These are phyloP conservation scores for Micrastur ruficollis DNA, from an alignment of 2,797 vertebrate genomes.

Conservation along the genomic window DNA sequence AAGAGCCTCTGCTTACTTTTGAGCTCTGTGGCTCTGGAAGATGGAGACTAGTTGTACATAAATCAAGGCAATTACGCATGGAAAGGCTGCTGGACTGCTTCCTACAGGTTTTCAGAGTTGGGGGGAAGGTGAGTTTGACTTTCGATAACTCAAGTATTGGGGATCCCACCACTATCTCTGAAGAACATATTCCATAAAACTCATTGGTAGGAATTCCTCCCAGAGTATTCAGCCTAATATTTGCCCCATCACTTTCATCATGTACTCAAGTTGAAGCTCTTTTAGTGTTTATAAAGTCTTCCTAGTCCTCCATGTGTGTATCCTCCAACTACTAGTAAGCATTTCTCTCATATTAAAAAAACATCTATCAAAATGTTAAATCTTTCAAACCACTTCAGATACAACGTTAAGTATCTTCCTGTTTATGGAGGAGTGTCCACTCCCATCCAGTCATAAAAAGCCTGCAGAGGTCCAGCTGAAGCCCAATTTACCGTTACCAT, in stretches of 20 bases:
- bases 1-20: background rate
- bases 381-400: background rate
- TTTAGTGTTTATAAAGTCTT: background rate
- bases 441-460: background rate
- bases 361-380: background rate
- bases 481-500: background rate
- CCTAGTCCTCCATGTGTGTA: background rate
- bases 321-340: background rate
- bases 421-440: background rate
- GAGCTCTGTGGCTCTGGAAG: background rate
- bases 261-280: background rate
- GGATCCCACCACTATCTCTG: background rate
- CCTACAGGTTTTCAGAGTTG: background rate
- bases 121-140: background rate
- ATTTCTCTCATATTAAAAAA: background rate
- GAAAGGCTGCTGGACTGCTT: background rate
- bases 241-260: background rate
- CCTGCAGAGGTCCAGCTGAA: background rate
- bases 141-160: background rate
- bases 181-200: background rate
- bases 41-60: background rate
- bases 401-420: background rate
- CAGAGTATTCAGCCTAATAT: background rate
- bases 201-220: background rate
- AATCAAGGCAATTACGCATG: background rate